phyloP scores from a whole-genome alignment of 2,113 vertebrate species.

The Macquaria ambigua region DNA sequence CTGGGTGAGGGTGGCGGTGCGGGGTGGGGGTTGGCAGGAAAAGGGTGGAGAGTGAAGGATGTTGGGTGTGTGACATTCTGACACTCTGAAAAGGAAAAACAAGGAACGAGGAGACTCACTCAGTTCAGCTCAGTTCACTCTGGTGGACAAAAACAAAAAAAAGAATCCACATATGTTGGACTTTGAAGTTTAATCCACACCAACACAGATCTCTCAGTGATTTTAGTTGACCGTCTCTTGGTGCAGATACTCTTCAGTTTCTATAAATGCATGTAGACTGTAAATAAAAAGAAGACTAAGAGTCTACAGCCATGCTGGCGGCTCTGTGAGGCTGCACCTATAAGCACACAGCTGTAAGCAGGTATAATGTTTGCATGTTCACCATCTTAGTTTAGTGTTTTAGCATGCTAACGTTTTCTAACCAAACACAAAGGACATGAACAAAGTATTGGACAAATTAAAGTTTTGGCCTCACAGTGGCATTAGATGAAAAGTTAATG shows the following conservation, averaged over 20 bases:
- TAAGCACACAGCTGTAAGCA: too few species aligned
- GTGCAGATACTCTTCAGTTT: neutral
- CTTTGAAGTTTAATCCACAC: neutral
- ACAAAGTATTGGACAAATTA: too few species aligned
- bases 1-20: neutral
- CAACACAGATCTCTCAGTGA: neutral
- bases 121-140: neutral
- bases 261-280: neutral
- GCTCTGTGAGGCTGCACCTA: too few species aligned
- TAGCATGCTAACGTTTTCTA: too few species aligned
- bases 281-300: too few species aligned
- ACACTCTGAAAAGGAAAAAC: neutral
- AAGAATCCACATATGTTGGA: too few species aligned
- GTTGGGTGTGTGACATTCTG: neutral
- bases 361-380: too few species aligned
- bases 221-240: neutral
- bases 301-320: too few species aligned
- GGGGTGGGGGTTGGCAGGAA: neutral
- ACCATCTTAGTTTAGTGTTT: too few species aligned
- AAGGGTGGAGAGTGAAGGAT: constrained; percentile 5
- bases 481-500: too few species aligned
- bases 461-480: too few species aligned
- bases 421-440: too few species aligned
- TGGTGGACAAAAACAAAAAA: neutral
- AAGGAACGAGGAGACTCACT: neutral